phyloP scores from a whole-genome alignment of 30 jellyfish, hydroid and myxozoan genomes.

The Hydractinia symbiolongicarpus region DNA sequence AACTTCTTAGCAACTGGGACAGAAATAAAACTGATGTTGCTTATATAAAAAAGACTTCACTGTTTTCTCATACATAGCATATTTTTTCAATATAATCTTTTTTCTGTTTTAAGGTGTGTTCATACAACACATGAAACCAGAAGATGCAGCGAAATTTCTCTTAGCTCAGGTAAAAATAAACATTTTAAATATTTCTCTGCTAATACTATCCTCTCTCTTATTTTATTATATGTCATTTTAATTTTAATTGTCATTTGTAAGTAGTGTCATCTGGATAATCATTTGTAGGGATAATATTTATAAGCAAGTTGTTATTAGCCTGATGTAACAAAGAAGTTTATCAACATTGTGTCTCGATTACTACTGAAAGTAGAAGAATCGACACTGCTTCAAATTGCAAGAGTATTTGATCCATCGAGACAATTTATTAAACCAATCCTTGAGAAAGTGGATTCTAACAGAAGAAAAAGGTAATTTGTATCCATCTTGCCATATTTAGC shows the following conservation, averaged over 20 bases:
- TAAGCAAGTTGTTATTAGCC: conserved; percentile 33
- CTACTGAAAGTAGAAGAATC: conserved; percentile 43
- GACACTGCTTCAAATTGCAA: conserved; percentile 50
- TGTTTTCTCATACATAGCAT: neutral
- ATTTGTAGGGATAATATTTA: too few species aligned
- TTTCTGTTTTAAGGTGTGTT: conserved; percentile 39
- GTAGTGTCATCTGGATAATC: too few species aligned
- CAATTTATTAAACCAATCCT: conserved; percentile 60
- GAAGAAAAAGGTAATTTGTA: conserved; percentile 9
- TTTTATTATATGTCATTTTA: too few species aligned
- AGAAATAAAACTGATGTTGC: too few species aligned
- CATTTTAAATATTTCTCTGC: too few species aligned
- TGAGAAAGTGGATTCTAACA: conserved; percentile 28
- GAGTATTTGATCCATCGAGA: conserved; percentile 84
- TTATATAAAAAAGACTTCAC: neutral
- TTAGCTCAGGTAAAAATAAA: conserved; percentile 40
- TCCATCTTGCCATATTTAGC: neutral
- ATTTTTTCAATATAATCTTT: neutral
- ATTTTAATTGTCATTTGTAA: too few species aligned
- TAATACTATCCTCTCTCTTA: too few species aligned
- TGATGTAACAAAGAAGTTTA: conserved; percentile 42
- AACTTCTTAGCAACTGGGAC: too few species aligned
- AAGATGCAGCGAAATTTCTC: conserved; percentile 61
- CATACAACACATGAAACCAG: conserved; percentile 53
- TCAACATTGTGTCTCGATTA: conserved; percentile 29